A percentile compares a stretch with the other conserved stretches of the same genome.
phyloP scores from a whole-genome alignment of 2,113 vertebrate genomes.

The Oncorhynchus nerka region DNA sequence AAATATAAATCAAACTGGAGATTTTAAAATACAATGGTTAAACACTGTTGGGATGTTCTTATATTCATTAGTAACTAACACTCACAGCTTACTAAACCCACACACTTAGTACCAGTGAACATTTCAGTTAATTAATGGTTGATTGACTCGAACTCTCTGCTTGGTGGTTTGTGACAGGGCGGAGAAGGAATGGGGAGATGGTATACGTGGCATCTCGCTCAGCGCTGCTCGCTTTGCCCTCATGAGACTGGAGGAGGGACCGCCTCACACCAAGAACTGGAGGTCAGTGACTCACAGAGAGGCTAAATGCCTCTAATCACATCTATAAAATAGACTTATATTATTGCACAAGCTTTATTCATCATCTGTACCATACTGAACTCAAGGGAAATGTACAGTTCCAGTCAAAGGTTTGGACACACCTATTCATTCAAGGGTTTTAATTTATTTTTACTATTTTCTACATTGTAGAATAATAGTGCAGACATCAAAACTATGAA shows the following conservation, averaged over 20 bases:
- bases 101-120: no score
- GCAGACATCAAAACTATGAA: no score
- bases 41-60: background rate
- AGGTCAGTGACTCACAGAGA: conserved; percentile 71
- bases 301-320: background rate
- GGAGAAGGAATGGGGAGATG: conserved; percentile 98
- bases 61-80: no score
- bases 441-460: no score
- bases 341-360: background rate
- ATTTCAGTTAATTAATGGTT: no score
- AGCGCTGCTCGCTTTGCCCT: conserved; percentile 93
- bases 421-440: no score
- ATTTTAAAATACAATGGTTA: background rate
- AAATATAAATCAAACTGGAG: background rate
- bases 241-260: conserved; percentile 92
- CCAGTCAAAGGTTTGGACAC: no score
- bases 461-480: no score
- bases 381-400: no score
- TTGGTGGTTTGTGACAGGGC: conserved; percentile 74
- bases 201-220: conserved; percentile 94
- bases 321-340: background rate
- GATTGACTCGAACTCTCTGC: background rate
- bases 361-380: no score
- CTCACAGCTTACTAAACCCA: no score
- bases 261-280: conserved; percentile 98